Conservation (phyloP, 1,140 invertebrate genomes). For the Drosophila truncata region DNA sequence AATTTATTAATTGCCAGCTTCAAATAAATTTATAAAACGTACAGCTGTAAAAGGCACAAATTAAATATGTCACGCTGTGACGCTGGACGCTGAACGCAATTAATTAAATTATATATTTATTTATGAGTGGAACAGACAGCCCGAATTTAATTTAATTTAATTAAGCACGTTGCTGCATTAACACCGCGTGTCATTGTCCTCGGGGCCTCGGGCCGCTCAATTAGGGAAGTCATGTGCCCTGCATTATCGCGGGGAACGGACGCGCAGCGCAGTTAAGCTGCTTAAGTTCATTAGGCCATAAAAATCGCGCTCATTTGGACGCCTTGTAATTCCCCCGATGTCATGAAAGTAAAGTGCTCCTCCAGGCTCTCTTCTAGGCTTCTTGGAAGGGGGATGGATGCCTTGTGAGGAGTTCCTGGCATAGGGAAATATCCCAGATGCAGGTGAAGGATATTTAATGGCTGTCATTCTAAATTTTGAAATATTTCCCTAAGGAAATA, state of each 20-base stretch:
- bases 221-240: slow-evolving; percentile 47
- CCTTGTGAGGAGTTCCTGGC: neutral
- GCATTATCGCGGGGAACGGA: slow-evolving; percentile 17
- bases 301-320: slow-evolving; percentile 53
- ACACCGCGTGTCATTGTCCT: neutral
- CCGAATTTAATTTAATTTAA: slow-evolving; percentile 18
- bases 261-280: slow-evolving; percentile 37
- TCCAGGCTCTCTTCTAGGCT: neutral
- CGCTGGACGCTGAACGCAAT: slow-evolving; percentile 42
- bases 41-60: slow-evolving; percentile 1
- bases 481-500: neutral
- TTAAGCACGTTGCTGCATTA: slow-evolving; percentile 7
- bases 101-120: slow-evolving; percentile 54
- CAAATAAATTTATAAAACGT: slow-evolving; percentile 32
- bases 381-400: neutral
- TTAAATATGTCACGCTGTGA: slow-evolving; percentile 2
- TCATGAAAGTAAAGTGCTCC: slow-evolving; percentile 37
- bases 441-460: neutral
- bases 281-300: slow-evolving; percentile 57
- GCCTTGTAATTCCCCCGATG: slow-evolving; percentile 41
- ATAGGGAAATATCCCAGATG: neutral
- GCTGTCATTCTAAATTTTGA: neutral
- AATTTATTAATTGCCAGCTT: slow-evolving; percentile 6
- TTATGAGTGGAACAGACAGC: slow-evolving; percentile 23
- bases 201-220: slow-evolving; percentile 38